Percentiles rank a stretch among this genome's conserved stretches.
Evolutionary conservation across 2,113 vertebrate genomes (phyloP).

Genomic region (Perca fluviatilis): DNA sequence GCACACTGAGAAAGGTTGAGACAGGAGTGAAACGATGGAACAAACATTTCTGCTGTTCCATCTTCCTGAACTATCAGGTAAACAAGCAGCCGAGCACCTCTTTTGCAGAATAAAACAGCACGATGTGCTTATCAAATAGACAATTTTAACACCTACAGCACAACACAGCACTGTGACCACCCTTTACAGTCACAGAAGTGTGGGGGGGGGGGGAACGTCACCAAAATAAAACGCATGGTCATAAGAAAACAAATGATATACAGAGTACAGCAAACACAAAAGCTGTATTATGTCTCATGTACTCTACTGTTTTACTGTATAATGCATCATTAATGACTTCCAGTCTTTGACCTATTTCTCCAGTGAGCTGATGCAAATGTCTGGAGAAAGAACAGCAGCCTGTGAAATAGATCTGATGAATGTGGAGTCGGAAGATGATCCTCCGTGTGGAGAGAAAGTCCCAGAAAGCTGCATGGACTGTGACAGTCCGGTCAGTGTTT

Average conservation of each 20-base stretch:
- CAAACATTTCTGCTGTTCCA: slow-evolving; percentile 21
- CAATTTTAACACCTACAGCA: slow-evolving; percentile 5
- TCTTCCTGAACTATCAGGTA: slow-evolving; percentile 11
- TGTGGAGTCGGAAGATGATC: slow-evolving; percentile 22
- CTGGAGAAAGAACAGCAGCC: slow-evolving; percentile 31
- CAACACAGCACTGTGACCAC: neutral
- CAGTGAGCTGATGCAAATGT: slow-evolving; percentile 49
- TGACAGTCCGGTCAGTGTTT: slow-evolving; percentile 5
- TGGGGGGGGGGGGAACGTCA: neutral
- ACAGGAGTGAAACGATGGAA: slow-evolving; percentile 21
- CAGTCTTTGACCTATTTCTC: slow-evolving; percentile 73
- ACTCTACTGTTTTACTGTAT: slow-evolving; percentile 26
- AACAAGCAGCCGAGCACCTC: slow-evolving; percentile 13
- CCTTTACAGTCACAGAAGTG: neutral
- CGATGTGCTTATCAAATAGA: slow-evolving; percentile 8
- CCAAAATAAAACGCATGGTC: neutral
- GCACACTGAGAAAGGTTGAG: neutral
- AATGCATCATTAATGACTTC: slow-evolving; percentile 68
- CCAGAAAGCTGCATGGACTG: slow-evolving; percentile 32
- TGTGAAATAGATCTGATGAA: slow-evolving; percentile 71
- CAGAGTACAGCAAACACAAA: neutral
- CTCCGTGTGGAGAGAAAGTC: neutral
- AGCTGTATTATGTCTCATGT: slow-evolving; percentile 24
- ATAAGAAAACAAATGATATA: slow-evolving; percentile 10
- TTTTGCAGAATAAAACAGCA: neutral